Conservation (phyloP, 2,113 vertebrate genomes). For the Anser brachyrhynchus region DNA sequence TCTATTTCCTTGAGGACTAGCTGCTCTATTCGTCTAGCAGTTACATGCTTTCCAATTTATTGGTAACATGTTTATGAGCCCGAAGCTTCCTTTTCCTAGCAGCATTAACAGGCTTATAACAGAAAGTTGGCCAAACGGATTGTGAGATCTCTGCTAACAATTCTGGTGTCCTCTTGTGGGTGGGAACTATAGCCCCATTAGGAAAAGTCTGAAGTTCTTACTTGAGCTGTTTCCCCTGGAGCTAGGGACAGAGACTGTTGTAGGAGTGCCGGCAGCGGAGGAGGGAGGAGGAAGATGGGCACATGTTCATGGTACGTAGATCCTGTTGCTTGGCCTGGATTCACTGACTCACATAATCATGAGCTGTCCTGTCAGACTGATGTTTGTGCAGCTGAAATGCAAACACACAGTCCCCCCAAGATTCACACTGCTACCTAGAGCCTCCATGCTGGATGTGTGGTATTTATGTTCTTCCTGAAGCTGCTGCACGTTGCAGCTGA, state of each 20-base stretch:
- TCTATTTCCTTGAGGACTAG: neutral
- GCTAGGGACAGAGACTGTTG: neutral
- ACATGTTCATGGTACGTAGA: neutral
- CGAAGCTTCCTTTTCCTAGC: neutral
- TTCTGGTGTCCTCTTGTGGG: accelerated
- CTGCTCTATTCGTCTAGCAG: neutral
- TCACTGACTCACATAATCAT: neutral
- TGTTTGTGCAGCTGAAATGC: neutral
- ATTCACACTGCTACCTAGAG: neutral
- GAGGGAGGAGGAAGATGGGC: neutral
- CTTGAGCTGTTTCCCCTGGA: neutral
- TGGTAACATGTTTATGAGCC: neutral
- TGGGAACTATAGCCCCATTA: neutral
- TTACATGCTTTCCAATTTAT: neutral
- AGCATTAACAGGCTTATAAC: neutral
- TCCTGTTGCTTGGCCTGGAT: neutral
- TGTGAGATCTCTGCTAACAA: neutral
- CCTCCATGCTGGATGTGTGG: neutral
- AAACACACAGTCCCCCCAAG: neutral
- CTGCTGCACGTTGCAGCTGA: neutral
- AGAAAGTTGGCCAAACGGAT: neutral
- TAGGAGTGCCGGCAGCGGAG: neutral
- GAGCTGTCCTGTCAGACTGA: neutral
- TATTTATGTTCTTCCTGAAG: neutral
- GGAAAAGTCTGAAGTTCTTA: neutral